Evolutionary conservation across 2,888 invertebrate species (phyloP).

Genomic region (Notocelia uddmanniana): DNA sequence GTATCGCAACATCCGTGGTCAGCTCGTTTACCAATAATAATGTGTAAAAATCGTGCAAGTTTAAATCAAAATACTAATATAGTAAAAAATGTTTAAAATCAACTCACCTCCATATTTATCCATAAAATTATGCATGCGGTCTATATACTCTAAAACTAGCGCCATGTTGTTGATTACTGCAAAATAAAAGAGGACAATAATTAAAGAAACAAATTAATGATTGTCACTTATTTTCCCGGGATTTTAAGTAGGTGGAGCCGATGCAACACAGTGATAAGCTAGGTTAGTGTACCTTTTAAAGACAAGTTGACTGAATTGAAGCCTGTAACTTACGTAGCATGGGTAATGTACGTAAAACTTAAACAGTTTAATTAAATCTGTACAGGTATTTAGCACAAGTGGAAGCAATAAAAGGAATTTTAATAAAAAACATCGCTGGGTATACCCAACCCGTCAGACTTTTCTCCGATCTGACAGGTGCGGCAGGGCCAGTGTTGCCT

Average conservation of each 20-base stretch:
- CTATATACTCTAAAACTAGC: constrained; percentile 92
- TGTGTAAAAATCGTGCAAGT: too few relatives aligned
- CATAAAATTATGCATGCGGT: constrained; percentile 92
- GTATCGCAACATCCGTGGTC: too few relatives aligned
- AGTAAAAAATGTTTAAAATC: constrained; percentile 14
- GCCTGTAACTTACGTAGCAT: constrained; percentile 4
- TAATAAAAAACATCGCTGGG: constrained; percentile 42
- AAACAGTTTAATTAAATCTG: constrained; percentile 25
- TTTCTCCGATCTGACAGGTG: constrained; percentile 9
- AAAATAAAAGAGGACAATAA: constrained; percentile 62
- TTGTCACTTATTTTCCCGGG: constrained; percentile 31
- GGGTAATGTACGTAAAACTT: constrained; percentile 4
- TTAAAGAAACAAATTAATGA: constrained; percentile 46
- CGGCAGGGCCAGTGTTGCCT: too few relatives aligned
- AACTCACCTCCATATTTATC: constrained; percentile 93
- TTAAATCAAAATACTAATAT: too few relatives aligned
- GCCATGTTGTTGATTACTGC: constrained; percentile 88
- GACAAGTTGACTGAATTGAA: constrained; percentile 35
- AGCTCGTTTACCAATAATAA: too few relatives aligned
- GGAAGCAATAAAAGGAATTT: constrained; percentile 38
- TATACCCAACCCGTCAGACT: constrained; percentile 32
- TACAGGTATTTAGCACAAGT: constrained; percentile 20
- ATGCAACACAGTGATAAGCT: constrained; percentile 28
- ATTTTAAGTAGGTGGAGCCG: constrained; percentile 39
- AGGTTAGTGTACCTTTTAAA: constrained; percentile 45